Conservation (phyloP, 1,140 invertebrate genomes). For the Ceratina japonica region DNA sequence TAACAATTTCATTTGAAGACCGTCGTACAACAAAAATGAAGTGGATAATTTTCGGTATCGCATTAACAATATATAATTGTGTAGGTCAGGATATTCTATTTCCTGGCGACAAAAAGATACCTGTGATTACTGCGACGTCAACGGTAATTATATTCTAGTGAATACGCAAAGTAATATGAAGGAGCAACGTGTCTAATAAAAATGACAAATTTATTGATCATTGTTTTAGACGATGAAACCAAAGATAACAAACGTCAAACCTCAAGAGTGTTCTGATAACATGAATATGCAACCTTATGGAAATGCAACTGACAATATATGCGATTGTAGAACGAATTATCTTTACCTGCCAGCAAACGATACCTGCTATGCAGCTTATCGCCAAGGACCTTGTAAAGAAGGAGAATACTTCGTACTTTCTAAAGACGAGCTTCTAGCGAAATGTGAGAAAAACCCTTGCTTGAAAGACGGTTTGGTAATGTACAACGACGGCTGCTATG, state of each 20-base stretch:
- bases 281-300: too few species aligned
- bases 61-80: conserved; percentile 39
- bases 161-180: neutral
- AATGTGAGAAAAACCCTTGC: conserved; percentile 83
- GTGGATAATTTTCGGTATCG: conserved; percentile 30
- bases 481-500: conserved; percentile 79
- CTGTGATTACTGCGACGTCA: neutral
- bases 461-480: conserved; percentile 75
- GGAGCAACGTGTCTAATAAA: neutral
- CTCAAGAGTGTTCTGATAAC: too few species aligned
- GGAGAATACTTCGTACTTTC: conserved; percentile 81
- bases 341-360: conserved; percentile 82
- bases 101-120: conserved; percentile 56
- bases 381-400: conserved; percentile 81
- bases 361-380: conserved; percentile 82
- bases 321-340: conserved; percentile 83
- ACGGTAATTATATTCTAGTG: conserved; percentile 48
- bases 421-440: conserved; percentile 78
- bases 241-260: too few species aligned
- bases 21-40: conserved; percentile 49
- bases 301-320: conserved; percentile 82
- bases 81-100: conserved; percentile 65
- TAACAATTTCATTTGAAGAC: neutral
- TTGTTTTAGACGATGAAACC: conserved; percentile 60
- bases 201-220: neutral